Evolutionary conservation across 2,797 vertebrate genomes (phyloP).

Genomic region (Neoniphon sammara): DNA sequence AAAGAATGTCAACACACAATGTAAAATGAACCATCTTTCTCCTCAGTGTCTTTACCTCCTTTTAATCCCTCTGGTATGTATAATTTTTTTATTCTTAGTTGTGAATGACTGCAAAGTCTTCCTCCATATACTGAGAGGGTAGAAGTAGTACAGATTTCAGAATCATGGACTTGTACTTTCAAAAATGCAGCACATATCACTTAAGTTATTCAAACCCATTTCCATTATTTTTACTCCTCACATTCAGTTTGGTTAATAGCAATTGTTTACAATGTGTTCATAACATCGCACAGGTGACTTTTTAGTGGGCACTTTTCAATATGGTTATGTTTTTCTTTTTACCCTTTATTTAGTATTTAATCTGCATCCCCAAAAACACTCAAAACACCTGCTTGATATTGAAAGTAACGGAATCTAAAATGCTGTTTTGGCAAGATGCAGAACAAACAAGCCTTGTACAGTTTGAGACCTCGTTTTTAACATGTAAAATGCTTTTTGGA

Average conservation of each 20-base stretch:
- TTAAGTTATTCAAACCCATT: slow-evolving; percentile 73
- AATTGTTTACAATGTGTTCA: slow-evolving; percentile 81
- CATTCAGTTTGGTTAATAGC: slow-evolving; percentile 76
- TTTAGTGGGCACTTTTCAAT: slow-evolving; percentile 71
- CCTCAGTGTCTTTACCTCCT: slow-evolving; percentile 68
- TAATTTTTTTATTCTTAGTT: slow-evolving; percentile 29
- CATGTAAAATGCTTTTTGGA: slow-evolving; percentile 81
- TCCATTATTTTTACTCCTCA: slow-evolving; percentile 67
- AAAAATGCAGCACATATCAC: slow-evolving; percentile 75
- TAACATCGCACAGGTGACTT: slow-evolving; percentile 69
- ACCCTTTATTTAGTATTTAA: slow-evolving; percentile 69
- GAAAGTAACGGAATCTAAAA: slow-evolving; percentile 76
- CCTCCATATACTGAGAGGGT: slow-evolving; percentile 61
- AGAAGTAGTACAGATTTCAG: slow-evolving; percentile 51
- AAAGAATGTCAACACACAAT: slow-evolving; percentile 70
- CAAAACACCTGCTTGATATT: slow-evolving; percentile 71
- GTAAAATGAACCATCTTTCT: slow-evolving; percentile 62
- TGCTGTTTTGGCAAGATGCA: slow-evolving; percentile 79
- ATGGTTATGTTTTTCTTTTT: slow-evolving; percentile 34
- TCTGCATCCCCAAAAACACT: slow-evolving; percentile 74
- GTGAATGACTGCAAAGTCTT: slow-evolving; percentile 70
- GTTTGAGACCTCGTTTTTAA: slow-evolving; percentile 82
- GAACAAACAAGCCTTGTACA: slow-evolving; percentile 83
- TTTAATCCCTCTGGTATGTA: slow-evolving; percentile 37
- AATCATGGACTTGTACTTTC: slow-evolving; percentile 62